Base-by-base conservation (phyloP, 35 echinoderm and acorn worm genomes). In the Amphiura filiformis region DNA sequence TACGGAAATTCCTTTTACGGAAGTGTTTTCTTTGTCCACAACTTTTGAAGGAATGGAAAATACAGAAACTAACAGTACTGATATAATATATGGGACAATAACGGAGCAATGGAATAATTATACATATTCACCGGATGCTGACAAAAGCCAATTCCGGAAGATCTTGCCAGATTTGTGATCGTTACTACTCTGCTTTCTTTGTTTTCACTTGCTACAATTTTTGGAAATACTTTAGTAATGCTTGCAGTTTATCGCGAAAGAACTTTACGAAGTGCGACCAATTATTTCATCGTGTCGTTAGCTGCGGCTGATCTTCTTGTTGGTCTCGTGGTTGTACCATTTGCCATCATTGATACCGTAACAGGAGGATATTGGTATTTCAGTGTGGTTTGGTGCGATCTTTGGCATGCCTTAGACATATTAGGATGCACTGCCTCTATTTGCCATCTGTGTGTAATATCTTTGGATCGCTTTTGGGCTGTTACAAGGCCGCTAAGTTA, bases 371-470 rank as follows among this genome's bases (percentile, higher is more conserved):
- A 90, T 40, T 97, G 94, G 94, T 80, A 89, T 38, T 90, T 90
- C 36, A 91, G 94, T 15, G 41, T 52, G 13, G 79, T 82, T 0
- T 93, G 87, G 82, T 97, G 94, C 37, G 91, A 93, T 34, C 76
- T 97, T 15, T 97, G 90, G 87, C 87, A 93, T 40, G 91, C 90
- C 0, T 90, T 97, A 56, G 94, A 97, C 40, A 91, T 97, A 3
- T 39, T 97, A 35, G 81, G 94, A 57, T 93, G 94, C 57, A 97
- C 94, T 5, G 90, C 94, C 18, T 97, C 94, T 18, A 97, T 97
- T 35, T 93, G 82, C 34, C 93, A 97, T 57, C 52, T 97, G 1
- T 97, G 94, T 56, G 77, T 97, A 18, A 97, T 97, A 70, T 70
- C 61, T 70, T 70, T 88, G 28, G 91, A 93, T 35, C 56, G 91